Percentiles rank a stretch among this genome's conserved stretches.
Conservation (phyloP, 1,140 invertebrate species). For the Panulirus ornatus region DNA sequence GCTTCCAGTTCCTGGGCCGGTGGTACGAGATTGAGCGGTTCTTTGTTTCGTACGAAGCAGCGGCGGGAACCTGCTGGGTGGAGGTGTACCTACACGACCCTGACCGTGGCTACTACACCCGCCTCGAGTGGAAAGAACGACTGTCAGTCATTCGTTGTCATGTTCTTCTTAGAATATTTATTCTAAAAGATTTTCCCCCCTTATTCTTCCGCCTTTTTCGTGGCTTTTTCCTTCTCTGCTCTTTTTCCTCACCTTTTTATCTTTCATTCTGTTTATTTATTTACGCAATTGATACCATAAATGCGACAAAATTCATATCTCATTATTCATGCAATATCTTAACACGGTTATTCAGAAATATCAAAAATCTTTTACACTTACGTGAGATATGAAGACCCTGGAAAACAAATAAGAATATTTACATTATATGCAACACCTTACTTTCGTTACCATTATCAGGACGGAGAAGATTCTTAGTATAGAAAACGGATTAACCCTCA, state of each 20-base stretch:
- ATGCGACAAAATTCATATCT: neutral
- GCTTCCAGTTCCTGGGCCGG: constrained; percentile 68
- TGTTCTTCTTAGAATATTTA: neutral
- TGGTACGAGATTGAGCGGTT: constrained; percentile 74
- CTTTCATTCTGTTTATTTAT: neutral
- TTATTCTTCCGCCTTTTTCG: neutral
- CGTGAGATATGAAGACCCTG: neutral
- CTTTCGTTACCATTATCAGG: no score
- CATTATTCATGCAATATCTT: neutral
- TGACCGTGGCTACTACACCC: constrained; percentile 61
- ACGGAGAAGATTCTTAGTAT: constrained; percentile 40
- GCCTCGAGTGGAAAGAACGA: constrained; percentile 70
- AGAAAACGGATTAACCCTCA: constrained; percentile 67
- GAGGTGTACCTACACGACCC: constrained; percentile 66
- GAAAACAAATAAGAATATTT: neutral
- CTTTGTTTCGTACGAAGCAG: constrained; percentile 71
- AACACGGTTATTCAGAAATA: no score
- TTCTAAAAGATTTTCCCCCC: no score
- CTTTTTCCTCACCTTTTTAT: neutral
- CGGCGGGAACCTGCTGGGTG: constrained; percentile 74
- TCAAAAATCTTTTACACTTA: neutral
- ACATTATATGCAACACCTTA: no score
- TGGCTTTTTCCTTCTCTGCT: neutral
- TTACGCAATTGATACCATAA: neutral
- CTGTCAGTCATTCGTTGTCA: constrained; percentile 44